These are phyloP conservation scores for Dendrocincla tyrannina DNA, from an alignment of 2,797 vertebrate species.

Conservation along the genomic window DNA sequence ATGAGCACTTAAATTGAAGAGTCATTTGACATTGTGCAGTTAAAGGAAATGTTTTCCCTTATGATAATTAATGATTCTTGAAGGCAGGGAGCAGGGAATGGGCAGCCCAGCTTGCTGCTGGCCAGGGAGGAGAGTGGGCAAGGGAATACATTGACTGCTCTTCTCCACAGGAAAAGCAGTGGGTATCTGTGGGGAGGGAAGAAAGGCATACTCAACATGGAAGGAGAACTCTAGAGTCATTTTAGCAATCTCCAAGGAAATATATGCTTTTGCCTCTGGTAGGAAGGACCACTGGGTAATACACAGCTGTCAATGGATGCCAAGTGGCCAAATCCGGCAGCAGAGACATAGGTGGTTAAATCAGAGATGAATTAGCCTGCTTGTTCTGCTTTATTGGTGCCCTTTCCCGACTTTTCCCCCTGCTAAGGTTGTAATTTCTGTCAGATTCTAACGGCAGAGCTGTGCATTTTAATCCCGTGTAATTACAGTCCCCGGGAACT, in stretches of 20 bases:
- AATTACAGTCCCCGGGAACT: conserved; percentile 26
- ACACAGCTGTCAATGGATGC: background rate
- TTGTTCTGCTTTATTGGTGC: background rate
- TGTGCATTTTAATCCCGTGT: conserved; percentile 24
- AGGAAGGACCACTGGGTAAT: background rate
- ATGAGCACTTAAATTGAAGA: background rate
- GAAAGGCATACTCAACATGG: background rate
- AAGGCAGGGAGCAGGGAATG: background rate
- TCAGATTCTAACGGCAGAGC: conserved; percentile 5
- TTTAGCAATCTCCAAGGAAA: background rate
- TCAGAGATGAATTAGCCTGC: background rate
- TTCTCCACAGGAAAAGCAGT: accelerated
- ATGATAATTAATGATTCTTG: background rate
- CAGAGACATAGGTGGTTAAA: accelerated
- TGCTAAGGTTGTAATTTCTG: conserved; percentile 23
- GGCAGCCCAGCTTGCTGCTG: background rate
- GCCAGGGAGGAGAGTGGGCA: background rate
- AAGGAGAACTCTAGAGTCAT: background rate
- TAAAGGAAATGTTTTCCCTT: conserved; percentile 37
- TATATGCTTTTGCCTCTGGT: background rate
- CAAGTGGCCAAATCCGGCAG: background rate
- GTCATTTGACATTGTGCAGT: background rate
- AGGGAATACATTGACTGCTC: accelerated
- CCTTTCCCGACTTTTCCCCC: background rate
- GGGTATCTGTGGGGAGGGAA: background rate